These are phyloP conservation scores for Podarcis lilfordi DNA, from an alignment of 2,797 vertebrate genomes.

Conservation along the genomic window DNA sequence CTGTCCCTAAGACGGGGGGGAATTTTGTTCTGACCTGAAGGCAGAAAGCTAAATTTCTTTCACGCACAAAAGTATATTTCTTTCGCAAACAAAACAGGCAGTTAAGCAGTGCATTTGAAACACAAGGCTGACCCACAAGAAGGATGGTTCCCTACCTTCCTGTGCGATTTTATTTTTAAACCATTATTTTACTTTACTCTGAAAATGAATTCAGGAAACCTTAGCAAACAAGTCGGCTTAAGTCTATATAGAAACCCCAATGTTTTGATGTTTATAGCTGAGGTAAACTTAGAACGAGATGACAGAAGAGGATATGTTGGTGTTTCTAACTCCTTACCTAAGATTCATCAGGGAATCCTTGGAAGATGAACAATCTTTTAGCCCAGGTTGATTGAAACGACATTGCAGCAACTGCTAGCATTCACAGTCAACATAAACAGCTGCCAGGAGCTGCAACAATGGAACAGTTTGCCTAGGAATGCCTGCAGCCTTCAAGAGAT, in stretches of 20 bases:
- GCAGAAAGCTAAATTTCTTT: conserved; percentile 21
- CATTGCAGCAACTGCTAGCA: background rate
- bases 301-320: background rate
- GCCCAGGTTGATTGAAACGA: background rate
- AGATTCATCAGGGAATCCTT: background rate
- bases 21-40: background rate
- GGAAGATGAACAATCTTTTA: background rate
- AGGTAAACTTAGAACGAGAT: background rate
- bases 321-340: background rate
- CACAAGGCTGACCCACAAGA: too few species aligned
- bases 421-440: background rate
- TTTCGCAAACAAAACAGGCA: conserved; percentile 9
- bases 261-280: background rate
- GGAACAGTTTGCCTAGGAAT: background rate
- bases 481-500: background rate
- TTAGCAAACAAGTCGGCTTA: background rate
- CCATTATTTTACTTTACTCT: background rate
- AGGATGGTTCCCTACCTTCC: background rate
- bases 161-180: background rate
- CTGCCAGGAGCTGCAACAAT: background rate
- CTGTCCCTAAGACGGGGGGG: background rate
- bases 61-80: conserved; percentile 20
- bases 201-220: background rate
- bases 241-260: background rate
- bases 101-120: background rate